These are phyloP conservation scores for Cebidichthys violaceus DNA, from an alignment of 2,113 vertebrate genomes.

Conservation along the genomic window DNA sequence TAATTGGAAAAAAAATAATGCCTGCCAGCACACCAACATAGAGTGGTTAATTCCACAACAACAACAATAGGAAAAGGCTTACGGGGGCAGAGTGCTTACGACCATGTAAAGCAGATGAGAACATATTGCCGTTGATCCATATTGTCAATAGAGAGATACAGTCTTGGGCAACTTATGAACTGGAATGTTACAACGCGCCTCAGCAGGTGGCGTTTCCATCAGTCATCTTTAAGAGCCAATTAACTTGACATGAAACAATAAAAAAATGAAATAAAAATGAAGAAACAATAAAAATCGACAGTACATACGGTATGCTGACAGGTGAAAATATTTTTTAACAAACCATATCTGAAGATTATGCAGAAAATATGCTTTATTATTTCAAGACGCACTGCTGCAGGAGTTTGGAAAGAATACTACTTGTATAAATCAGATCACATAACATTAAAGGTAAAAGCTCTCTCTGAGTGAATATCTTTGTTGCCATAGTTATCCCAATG, in stretches of 20 bases:
- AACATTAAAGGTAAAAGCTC: not conserved
- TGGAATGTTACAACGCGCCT: not conserved
- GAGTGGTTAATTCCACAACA: constrained; percentile 41
- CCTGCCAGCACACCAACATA: constrained; percentile 31
- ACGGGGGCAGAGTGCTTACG: constrained; percentile 15
- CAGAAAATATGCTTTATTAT: not conserved
- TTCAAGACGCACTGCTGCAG: not conserved
- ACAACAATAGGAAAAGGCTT: constrained; percentile 20
- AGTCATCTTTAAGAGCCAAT: constrained; percentile 28
- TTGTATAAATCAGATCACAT: not conserved
- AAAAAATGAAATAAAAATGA: not conserved
- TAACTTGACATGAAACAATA: constrained; percentile 18
- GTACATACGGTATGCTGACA: not conserved
- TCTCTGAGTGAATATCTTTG: not conserved
- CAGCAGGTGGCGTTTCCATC: constrained; percentile 43
- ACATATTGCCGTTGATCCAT: constrained; percentile 9
- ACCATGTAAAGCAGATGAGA: constrained; percentile 36
- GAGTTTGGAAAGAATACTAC: not conserved
- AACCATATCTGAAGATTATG: not conserved
- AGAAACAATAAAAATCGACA: not conserved
- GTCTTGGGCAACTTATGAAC: constrained; percentile 18
- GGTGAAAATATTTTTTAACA: not conserved
- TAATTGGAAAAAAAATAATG: constrained; percentile 46
- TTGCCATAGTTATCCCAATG: not conserved
- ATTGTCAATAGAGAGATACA: constrained; percentile 45